Evolutionary conservation across 1,140 invertebrate species (phyloP).

Genomic region (Caenorhabditis remanei): DNA sequence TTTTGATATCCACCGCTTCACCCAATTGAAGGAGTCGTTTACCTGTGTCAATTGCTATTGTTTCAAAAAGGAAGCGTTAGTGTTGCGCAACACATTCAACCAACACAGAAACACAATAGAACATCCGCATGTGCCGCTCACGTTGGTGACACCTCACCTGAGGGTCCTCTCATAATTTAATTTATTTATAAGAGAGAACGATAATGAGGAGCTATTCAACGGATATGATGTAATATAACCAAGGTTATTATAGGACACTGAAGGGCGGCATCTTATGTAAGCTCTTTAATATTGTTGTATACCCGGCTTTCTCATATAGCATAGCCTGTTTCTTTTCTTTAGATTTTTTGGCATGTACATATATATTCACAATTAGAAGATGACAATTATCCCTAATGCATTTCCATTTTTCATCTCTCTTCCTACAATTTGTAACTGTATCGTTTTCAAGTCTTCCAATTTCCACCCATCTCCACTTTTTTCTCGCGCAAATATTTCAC

Average conservation of each 20-base stretch:
- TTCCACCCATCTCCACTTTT: not conserved
- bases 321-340: not conserved
- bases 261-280: conserved; percentile 25
- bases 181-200: not conserved
- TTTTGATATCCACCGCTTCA: conserved; percentile 43
- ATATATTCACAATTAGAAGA: not conserved
- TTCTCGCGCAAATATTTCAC: conserved; percentile 40
- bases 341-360: not conserved
- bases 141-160: conserved; percentile 12
- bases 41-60: conserved; percentile 54
- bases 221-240: conserved; percentile 40
- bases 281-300: not conserved
- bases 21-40: conserved; percentile 46
- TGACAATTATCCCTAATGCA: conserved; percentile 30
- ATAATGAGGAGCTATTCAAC: not conserved
- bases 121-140: not conserved
- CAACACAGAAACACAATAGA: not conserved
- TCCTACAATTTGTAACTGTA: conserved; percentile 31
- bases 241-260: not conserved
- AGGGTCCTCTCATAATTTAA: conserved; percentile 13
- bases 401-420: conserved; percentile 14
- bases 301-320: not conserved
- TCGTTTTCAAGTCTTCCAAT: conserved; percentile 31
- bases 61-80: not conserved
- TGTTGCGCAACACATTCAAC: conserved; percentile 26